A percentile compares a stretch with the other conserved stretches of the same genome.
Conservation (phyloP, 2,797 vertebrate species). For the Crenichthys baileyi region DNA sequence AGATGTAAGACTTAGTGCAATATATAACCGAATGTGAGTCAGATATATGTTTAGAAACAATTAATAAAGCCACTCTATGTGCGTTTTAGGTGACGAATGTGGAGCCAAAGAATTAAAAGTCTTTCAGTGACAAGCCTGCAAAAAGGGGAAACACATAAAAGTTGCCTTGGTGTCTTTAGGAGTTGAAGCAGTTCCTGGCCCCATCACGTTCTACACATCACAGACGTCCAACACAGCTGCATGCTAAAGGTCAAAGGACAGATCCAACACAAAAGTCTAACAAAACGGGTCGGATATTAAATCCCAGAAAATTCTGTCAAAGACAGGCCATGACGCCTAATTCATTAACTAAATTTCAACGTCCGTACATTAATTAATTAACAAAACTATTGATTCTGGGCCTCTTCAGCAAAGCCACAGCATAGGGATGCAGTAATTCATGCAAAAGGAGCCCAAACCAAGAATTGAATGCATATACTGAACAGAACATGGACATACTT, state of each 20-base stretch:
- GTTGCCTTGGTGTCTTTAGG: not conserved
- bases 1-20: not conserved
- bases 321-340: too few relatives aligned
- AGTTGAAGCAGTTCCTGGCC: not conserved
- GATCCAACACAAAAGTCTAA: not conserved
- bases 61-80: not conserved
- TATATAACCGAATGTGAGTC: not conserved
- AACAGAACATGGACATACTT: not conserved
- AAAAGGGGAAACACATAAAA: not conserved
- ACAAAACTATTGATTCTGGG: too few relatives aligned
- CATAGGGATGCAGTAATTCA: too few relatives aligned
- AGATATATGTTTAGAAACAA: not conserved
- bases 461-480: not conserved
- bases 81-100: not conserved
- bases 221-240: not conserved
- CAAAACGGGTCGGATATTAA: too few relatives aligned
- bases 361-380: too few relatives aligned
- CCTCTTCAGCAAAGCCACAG: too few relatives aligned
- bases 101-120: not conserved
- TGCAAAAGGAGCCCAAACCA: not conserved
- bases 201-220: not conserved
- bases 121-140: not conserved
- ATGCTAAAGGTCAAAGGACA: not conserved
- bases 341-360: not conserved
- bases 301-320: too few relatives aligned